Evolutionary conservation across 30 jellyfish, hydroid and myxozoan genomes (phyloP).

Genomic region (Sanderia malayensis): DNA sequence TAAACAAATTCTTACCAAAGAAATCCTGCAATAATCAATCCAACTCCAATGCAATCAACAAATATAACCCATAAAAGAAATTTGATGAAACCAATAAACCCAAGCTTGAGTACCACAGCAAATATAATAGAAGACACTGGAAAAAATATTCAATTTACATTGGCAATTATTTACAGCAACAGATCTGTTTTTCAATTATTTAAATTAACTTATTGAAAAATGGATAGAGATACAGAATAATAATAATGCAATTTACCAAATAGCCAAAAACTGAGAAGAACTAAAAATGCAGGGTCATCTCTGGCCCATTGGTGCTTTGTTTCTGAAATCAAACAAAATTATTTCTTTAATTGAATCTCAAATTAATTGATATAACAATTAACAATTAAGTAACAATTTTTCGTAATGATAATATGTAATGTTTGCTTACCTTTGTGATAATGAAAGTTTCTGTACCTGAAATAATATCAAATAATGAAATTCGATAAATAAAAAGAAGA

Average conservation of each 20-base stretch:
- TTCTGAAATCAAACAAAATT: slow-evolving; percentile 64
- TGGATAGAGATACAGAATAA: too few relatives aligned
- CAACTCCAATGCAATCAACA: slow-evolving; percentile 95
- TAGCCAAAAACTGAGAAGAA: slow-evolving; percentile 93
- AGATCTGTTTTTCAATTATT: too few relatives aligned
- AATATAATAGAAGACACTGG: slow-evolving; percentile 72
- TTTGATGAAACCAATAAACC: slow-evolving; percentile 73
- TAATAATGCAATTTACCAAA: too few relatives aligned
- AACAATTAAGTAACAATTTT: too few relatives aligned
- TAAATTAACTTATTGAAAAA: too few relatives aligned
- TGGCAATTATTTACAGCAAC: neutral
- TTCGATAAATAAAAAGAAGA: neutral
- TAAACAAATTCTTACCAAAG: slow-evolving; percentile 69
- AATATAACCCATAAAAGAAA: slow-evolving; percentile 87
- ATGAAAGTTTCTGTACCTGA: slow-evolving; percentile 73
- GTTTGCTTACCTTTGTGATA: slow-evolving; percentile 85
- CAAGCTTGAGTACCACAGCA: slow-evolving; percentile 78
- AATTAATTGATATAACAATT: too few relatives aligned
- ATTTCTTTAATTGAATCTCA: too few relatives aligned
- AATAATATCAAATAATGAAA: neutral
- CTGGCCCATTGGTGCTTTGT: slow-evolving; percentile 99
- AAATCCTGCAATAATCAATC: slow-evolving; percentile 86
- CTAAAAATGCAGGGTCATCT: slow-evolving; percentile 99
- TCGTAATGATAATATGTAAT: too few relatives aligned
- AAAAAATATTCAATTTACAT: neutral